These are phyloP conservation scores for Drosophila burlai DNA, from an alignment of 1,140 invertebrate species.

Conservation along the genomic window DNA sequence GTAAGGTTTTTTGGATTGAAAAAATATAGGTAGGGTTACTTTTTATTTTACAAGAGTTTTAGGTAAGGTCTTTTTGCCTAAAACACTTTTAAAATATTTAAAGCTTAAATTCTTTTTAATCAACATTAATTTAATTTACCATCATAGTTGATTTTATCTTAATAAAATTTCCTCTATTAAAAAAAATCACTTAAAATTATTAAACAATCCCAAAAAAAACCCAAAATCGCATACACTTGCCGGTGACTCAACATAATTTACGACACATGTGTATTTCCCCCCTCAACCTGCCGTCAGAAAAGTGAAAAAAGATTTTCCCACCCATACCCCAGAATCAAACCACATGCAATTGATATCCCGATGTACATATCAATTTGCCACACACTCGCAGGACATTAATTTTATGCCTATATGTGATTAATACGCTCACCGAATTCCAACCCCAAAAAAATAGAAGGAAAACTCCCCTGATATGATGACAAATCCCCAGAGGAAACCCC, in stretches of 20 bases:
- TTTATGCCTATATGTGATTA: slow-evolving; percentile 79
- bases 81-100: not conserved
- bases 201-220: not conserved
- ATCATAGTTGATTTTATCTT: not conserved
- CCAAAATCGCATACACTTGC: not conserved
- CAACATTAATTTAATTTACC: not conserved
- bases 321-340: slow-evolving; percentile 50
- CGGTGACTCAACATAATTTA: slow-evolving; percentile 34
- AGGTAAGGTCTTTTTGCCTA: no score
- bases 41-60: not conserved
- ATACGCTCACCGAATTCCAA: slow-evolving; percentile 33
- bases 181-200: slow-evolving; percentile 1
- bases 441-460: slow-evolving; percentile 3
- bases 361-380: slow-evolving; percentile 75
- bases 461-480: slow-evolving; percentile 23
- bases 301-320: slow-evolving; percentile 56
- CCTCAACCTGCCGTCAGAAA: slow-evolving; percentile 47
- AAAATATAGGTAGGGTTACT: not conserved
- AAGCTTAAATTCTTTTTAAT: not conserved
- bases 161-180: not conserved
- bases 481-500: slow-evolving; percentile 48
- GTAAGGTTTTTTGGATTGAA: no score
- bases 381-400: slow-evolving; percentile 73
- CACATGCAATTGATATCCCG: slow-evolving; percentile 67
- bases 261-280: slow-evolving; percentile 26